Evolutionary conservation across 2,113 vertebrate species (phyloP).

Genomic region (Erythrolamprus reginae): DNA sequence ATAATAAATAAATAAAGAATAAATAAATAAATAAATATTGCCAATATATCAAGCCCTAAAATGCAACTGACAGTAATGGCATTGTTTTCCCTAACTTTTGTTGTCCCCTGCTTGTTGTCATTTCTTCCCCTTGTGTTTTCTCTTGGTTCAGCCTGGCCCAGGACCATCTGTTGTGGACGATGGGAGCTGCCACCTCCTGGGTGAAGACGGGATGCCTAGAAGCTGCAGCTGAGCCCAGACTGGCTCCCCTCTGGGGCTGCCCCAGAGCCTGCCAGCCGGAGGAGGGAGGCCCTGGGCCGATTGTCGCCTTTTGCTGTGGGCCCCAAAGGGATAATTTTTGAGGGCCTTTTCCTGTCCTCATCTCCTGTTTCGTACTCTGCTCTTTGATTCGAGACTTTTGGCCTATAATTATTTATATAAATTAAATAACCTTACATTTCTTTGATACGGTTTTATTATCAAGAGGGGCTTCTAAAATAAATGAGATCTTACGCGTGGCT

Average conservation of each 20-base stretch:
- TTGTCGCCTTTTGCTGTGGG: not conserved
- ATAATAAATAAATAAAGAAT: too few relatives aligned
- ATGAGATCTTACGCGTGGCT: not conserved
- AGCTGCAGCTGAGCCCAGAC: slow-evolving; percentile 30
- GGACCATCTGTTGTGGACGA: slow-evolving; percentile 71
- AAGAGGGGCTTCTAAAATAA: not conserved
- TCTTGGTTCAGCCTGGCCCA: slow-evolving; percentile 68
- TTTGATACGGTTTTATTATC: not conserved
- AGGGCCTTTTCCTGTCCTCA: not conserved
- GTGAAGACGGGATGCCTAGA: slow-evolving; percentile 65
- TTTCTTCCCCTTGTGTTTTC: not conserved
- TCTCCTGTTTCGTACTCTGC: not conserved
- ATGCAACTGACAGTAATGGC: not conserved
- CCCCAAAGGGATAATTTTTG: not conserved
- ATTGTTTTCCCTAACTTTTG: not conserved
- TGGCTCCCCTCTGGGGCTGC: not conserved
- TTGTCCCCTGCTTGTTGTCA: not conserved
- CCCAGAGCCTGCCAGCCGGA: not conserved
- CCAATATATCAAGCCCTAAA: not conserved
- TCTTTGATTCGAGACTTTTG: not conserved
- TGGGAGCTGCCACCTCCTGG: slow-evolving; percentile 68
- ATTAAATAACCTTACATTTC: not conserved
- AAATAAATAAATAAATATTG: too few relatives aligned
- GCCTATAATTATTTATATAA: not conserved
- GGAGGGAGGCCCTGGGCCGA: not conserved